Percentiles rank a stretch among this genome's conserved stretches.
Conservation (phyloP, 2,888 invertebrate species). For the Criorhina ranunculi region DNA sequence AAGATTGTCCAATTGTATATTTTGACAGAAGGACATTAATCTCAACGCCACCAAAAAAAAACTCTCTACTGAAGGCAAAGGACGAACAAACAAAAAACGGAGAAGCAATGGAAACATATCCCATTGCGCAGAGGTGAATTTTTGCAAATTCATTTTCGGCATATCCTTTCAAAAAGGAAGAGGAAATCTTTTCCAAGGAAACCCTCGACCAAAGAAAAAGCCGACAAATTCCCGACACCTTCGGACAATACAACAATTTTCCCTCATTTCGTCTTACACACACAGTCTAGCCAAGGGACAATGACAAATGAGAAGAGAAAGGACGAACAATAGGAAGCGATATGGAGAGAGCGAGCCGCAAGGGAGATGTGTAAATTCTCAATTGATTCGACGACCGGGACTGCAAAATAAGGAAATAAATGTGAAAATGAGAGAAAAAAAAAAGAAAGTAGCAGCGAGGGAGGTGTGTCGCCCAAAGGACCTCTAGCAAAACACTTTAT, state of each 20-base stretch:
- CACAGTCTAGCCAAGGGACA: conserved; percentile 44
- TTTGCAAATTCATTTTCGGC: conserved; percentile 72
- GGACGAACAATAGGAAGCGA: conserved; percentile 42
- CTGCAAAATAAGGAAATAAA: conserved; percentile 71
- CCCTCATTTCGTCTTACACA: conserved; percentile 68
- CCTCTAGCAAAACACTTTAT: conserved; percentile 75
- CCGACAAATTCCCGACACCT: conserved; percentile 68
- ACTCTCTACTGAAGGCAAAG: conserved; percentile 28
- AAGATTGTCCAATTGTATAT: conserved; percentile 69
- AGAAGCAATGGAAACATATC: conserved; percentile 12
- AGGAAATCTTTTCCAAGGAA: conserved; percentile 49
- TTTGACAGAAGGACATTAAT: conserved; percentile 75
- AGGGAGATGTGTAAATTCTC: conserved; percentile 60
- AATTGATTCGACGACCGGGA: conserved; percentile 55
- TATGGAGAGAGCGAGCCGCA: conserved; percentile 1
- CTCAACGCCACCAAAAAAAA: conserved; percentile 63
- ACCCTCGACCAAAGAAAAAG: conserved; percentile 40
- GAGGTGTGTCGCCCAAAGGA: conserved; percentile 70
- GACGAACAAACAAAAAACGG: conserved; percentile 1
- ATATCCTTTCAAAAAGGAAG: conserved; percentile 57
- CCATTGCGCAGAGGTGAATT: conserved; percentile 42
- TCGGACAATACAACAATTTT: conserved; percentile 68
- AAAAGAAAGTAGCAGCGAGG: conserved; percentile 46
- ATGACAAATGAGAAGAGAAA: conserved; percentile 73
- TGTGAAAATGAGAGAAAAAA: conserved; percentile 59